A percentile compares a stretch with the other conserved stretches of the same genome.
Evolutionary conservation across 2,113 vertebrate genomes (phyloP).

Genomic region (Micronisus gabar): DNA sequence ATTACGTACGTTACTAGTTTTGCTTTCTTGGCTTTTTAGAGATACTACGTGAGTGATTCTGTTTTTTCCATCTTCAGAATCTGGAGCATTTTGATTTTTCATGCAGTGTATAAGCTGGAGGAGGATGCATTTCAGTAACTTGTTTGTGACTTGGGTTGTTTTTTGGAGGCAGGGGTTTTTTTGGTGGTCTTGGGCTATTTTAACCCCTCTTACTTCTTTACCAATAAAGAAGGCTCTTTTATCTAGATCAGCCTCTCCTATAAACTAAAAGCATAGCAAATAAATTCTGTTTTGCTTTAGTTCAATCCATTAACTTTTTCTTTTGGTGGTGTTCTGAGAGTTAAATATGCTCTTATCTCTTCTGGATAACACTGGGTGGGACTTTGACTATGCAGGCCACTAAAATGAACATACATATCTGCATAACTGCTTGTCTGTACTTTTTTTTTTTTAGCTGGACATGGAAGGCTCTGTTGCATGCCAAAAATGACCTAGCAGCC

Average conservation of each 20-base stretch:
- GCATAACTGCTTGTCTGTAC: not conserved
- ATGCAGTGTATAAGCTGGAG: not conserved
- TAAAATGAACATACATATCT: not conserved
- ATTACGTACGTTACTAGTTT: not conserved
- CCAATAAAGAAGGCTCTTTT: not conserved
- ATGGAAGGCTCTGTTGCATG: not conserved
- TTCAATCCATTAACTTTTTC: not conserved
- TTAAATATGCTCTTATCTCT: not conserved
- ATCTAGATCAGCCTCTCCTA: not conserved
- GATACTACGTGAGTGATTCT: not conserved
- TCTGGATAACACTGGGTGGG: not conserved
- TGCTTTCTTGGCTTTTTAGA: not conserved
- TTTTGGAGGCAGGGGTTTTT: not conserved
- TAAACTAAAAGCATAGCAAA: not conserved
- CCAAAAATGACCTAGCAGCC: not conserved
- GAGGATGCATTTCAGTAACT: not conserved
- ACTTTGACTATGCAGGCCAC: not conserved
- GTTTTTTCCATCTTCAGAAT: not conserved
- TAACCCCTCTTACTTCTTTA: not conserved
- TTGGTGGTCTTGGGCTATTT: not conserved
- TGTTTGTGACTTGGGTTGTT: not conserved
- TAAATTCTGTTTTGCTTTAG: not conserved
- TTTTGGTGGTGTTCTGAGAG: not conserved
- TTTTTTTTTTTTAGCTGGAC: not conserved
- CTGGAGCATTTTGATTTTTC: not conserved